A percentile compares a stretch with the other conserved stretches of the same genome.
phyloP scores from a whole-genome alignment of 2,797 vertebrate species.

The Sphenopsis melanotis region DNA sequence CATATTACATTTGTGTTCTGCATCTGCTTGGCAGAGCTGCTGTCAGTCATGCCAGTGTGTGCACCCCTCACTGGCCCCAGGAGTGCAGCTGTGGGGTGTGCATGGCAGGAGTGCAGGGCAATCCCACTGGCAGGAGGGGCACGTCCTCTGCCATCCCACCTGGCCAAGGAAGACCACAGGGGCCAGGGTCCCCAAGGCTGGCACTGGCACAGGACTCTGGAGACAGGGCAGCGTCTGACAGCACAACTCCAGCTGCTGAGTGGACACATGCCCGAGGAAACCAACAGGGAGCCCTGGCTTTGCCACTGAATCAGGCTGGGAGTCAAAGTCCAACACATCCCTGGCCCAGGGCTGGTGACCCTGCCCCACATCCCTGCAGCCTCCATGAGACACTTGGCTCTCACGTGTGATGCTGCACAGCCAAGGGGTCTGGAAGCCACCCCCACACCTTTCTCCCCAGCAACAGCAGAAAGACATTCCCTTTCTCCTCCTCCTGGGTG shows the following conservation, averaged over 20 bases:
- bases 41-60: not conserved
- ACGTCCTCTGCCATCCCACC: not conserved
- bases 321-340: rapidly evolving
- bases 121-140: rapidly evolving
- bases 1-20: not conserved
- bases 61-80: not conserved
- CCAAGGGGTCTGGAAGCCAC: not conserved
- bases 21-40: not conserved
- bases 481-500: not conserved
- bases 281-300: not conserved
- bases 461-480: not conserved
- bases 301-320: not conserved
- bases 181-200: not conserved
- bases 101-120: not conserved
- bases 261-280: rapidly evolving
- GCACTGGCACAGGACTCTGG: not conserved
- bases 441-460: not conserved
- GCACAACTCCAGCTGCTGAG: rapidly evolving
- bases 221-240: not conserved
- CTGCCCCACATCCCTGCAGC: not conserved
- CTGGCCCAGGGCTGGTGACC: not conserved
- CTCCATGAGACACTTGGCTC: rapidly evolving
- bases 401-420: rapidly evolving
- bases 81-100: not conserved
- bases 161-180: not conserved